Evolutionary conservation across 2,888 invertebrate species (phyloP), one percentile per base, ranked within the genome.

Genomic region (Chrysolina haemoptera): DNA sequence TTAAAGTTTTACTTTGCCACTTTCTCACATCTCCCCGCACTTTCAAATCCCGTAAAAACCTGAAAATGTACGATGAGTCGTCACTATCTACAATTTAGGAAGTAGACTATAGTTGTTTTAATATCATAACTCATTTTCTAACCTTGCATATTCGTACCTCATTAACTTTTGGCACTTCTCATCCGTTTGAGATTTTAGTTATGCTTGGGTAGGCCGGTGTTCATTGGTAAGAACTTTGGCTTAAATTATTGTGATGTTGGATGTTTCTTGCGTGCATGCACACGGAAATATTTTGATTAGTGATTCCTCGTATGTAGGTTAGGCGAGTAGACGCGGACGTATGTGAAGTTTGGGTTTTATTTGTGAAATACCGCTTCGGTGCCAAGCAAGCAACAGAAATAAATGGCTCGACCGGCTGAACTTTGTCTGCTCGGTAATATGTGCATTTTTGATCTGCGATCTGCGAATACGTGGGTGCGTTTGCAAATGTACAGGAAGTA

Each of bases 371-470:
- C 59, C 59, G n/a, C 14, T 14, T 8, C 27, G 35, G 27, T 59
- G 59, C 59, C 59, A 59, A 59, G 59, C 43, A 8, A 43, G 46
- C 59, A 59, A 27, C 59, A 8, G 59, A 59, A 59, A 59, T 59
- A 59, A 59, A 59, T 59, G 59, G 59, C 59, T 59, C 59, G 22
- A 59, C 27, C 59, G 27, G 27, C 14, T 59, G 35, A 59, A 59
- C 59, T 27, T 59, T 27, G 22, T 59, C 35, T 59, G 59, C 59
- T 14, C 27, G 59, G 12, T 53, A 27, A 59, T 35, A 1, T 5
- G 59, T 59, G 59, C 59, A 53, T 20, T 53, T 53, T 53, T 53
- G 11, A 16, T 20, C 18, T 20, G 53, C 20, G 11, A 16, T 20
- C 18, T 20, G 53, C 20, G 20, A 53, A 12, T 53, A 20, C 20